Evolutionary conservation across 2,888 invertebrate genomes (phyloP).

Genomic region (Microctonus brassicae): DNA sequence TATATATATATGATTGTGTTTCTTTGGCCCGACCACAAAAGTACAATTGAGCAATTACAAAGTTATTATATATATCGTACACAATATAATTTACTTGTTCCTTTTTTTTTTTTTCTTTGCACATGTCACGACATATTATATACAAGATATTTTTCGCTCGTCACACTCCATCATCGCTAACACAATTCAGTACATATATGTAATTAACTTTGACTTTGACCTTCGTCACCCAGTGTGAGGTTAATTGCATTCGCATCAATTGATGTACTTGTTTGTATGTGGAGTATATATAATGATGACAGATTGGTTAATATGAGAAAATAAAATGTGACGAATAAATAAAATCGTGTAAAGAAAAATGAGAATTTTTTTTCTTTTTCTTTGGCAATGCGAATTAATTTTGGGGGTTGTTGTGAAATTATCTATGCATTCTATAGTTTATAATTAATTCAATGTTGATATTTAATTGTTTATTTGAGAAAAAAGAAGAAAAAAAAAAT

Average conservation of each 20-base stretch:
- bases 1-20: not conserved
- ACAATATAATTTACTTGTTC: constrained; percentile 35
- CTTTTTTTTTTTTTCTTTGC: constrained; percentile 18
- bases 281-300: not conserved
- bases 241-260: constrained; percentile 21
- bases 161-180: constrained; percentile 11
- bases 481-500: too few species aligned
- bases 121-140: not conserved
- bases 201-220: constrained; percentile 38
- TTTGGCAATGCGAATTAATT: too few species aligned
- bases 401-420: too few species aligned
- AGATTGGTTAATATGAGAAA: not conserved
- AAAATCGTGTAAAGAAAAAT: not conserved
- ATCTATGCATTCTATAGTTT: too few species aligned
- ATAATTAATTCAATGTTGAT: too few species aligned
- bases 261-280: not conserved
- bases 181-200: constrained; percentile 16
- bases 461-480: too few species aligned
- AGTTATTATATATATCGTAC: constrained; percentile 23
- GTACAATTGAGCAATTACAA: constrained; percentile 41
- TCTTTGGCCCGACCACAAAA: constrained; percentile 21
- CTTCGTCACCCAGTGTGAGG: constrained; percentile 22
- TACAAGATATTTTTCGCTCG: not conserved
- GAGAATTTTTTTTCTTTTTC: too few species aligned
- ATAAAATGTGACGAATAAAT: not conserved